Base-by-base conservation (phyloP, 1,140 invertebrate species). In the Diorhabda carinulata region DNA sequence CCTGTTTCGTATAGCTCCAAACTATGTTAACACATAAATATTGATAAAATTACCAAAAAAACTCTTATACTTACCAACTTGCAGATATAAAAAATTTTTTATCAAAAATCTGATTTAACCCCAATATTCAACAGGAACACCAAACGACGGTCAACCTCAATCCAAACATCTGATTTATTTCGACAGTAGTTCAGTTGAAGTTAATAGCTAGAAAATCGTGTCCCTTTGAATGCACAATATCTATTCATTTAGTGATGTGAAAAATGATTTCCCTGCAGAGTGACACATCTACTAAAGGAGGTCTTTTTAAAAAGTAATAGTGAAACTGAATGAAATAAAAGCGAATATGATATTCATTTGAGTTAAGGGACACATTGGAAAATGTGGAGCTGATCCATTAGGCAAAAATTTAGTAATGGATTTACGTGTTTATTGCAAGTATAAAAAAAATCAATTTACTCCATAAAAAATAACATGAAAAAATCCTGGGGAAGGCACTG, bases 61-160 rank as follows among this genome's bases (percentile, higher is more conserved):
- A 60, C 25, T 60, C 58, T 41, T 60, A 60, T 60, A 60, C 58
- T 60, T 60, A 60, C 58, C 42, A 60, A 60, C 8, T 60, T 60
- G 10, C 58, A 60, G 6, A 60, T 40, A 60, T 9, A 60, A 60
- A 5, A 60, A 9, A n/a, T 60, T 60, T 41, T 60, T 60, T 60
- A 60, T 10, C 42, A 8, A 60, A 60, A 60, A 10, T 6, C 25
- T 41, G 58, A 6, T 60, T 6, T 40, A 60, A 60, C 58, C 25
- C 25, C 25, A 41, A 60, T 60, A 40, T 60, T 10, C 42, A n/a
- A 60, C 25, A 60, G 25, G 0, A 25, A 25, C 25, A 25, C 25
- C 25, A 1, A 0, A 25, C 25, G 25, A 25, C 25, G 25, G 25
- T 25, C 25, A 10, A 41, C 25, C 1, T 25, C 25, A 25, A 25